Conservation (phyloP, 2,888 invertebrate species). For the Drosophila crucigera region DNA sequence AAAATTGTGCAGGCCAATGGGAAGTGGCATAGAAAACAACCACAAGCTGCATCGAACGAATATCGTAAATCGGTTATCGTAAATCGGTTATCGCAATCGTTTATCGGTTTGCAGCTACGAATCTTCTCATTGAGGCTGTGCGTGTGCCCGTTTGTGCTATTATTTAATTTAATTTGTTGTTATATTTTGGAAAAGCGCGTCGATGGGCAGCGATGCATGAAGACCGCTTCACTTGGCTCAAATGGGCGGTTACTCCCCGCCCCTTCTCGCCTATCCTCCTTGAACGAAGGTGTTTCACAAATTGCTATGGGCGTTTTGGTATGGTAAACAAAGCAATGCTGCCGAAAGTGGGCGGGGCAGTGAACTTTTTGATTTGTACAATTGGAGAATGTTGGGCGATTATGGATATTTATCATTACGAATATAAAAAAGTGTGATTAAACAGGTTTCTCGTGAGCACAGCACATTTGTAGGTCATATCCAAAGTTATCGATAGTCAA, state of each 20-base stretch:
- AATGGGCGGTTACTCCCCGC: conserved; percentile 40
- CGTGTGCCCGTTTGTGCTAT: conserved; percentile 60
- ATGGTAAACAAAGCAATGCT: conserved; percentile 51
- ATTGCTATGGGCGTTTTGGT: conserved; percentile 57
- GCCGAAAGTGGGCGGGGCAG: conserved; percentile 53
- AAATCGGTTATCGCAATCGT: conserved; percentile 1
- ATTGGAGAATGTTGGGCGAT: background rate
- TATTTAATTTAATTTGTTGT: conserved; percentile 80
- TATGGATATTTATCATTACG: background rate
- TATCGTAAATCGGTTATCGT: conserved; percentile 20
- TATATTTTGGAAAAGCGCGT: conserved; percentile 68
- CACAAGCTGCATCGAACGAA: background rate
- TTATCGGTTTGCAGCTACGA: conserved; percentile 32
- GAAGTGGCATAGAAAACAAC: conserved; percentile 5
- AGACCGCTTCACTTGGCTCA: conserved; percentile 65
- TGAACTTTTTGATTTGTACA: conserved; percentile 7
- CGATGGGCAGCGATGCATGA: conserved; percentile 63
- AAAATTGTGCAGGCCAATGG: conserved; percentile 7
- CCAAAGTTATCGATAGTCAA: background rate
- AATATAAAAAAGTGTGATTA: background rate
- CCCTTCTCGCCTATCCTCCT: conserved; percentile 17
- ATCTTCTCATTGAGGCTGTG: conserved; percentile 23
- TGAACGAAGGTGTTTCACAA: conserved; percentile 71
- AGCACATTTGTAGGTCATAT: background rate
- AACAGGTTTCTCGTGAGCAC: background rate